Base-by-base conservation (phyloP, 2,888 invertebrate species). In the Ectemnius cavifrons region DNA sequence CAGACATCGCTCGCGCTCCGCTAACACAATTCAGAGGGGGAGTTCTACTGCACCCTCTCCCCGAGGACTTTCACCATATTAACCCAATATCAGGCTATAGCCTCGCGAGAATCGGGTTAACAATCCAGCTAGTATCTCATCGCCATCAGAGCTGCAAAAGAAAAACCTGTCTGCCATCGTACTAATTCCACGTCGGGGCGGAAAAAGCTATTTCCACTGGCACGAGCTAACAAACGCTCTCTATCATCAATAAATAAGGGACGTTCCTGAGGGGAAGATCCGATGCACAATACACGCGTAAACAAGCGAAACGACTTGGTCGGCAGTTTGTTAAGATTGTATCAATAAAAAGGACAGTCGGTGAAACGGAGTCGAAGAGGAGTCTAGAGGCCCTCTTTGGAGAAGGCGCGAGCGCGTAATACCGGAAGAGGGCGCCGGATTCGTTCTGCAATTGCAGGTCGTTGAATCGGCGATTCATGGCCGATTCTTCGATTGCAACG, bases 1-100 rank as follows among this genome's bases (percentile, higher is more conserved):
- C 78, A 83, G 79, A 81, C 83, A 69, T 78, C 71, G 74, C 68
- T 75, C 37, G 37, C 37, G 83, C 77, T 83, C 84, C 80, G 78
- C 73, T 83, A 83, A 83, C 84, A 83, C 77, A 83, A 80, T 83
- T 83, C 84, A 71, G 75, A 75, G 69, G 76, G 79, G 73, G 75
- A 75, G 37, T 37, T 37, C 37, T 37, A 37, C 37, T 11, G 37
- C 37, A 8, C 37, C 37, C 78, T 81, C 80, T 76, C 82, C 80
- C 82, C 63, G 76, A 78, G 84, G 78, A 84, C 82, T 83, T 84
- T 83, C 83, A 71, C 82, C 80, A 77, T 83, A 83, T 83, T 81
- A 83, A 80, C 74, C 82, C 82, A 83, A 83, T 83, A 83, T 83
- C 83, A 78, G 76, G 37, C 76, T 74, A 70, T 81, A 77, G 78